A percentile compares a stretch with the other conserved stretches of the same genome.
These are phyloP conservation scores for Nemurella pictetii DNA, from an alignment of 2,888 invertebrate species.

Conservation along the genomic window DNA sequence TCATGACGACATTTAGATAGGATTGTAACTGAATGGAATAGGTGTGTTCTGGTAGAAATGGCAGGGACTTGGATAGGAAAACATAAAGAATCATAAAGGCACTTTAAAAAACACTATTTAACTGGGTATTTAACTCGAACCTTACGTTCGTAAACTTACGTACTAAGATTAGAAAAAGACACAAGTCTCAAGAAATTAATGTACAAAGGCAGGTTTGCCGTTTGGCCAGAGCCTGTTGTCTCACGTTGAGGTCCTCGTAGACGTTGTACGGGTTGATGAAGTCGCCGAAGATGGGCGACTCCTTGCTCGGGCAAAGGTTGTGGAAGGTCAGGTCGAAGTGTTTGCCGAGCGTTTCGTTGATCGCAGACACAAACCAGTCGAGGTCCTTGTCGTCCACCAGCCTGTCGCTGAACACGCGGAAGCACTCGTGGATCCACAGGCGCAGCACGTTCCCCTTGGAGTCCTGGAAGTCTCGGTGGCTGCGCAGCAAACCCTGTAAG, in stretches of 20 bases:
- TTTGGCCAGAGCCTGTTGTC: no score
- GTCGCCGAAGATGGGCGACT: conserved; percentile 73
- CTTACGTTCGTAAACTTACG: no score
- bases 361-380: conserved; percentile 72
- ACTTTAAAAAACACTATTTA: no score
- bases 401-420: conserved; percentile 81
- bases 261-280: conserved; percentile 76
- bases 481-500: conserved; percentile 72
- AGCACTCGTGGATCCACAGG: conserved; percentile 86
- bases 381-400: conserved; percentile 80
- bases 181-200: no score
- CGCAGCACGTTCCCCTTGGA: conserved; percentile 70
- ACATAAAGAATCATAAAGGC: no score
- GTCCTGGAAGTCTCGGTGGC: conserved; percentile 76
- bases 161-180: no score
- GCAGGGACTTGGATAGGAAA: no score
- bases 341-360: conserved; percentile 74
- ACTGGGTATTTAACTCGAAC: no score
- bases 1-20: no score
- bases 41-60: no score
- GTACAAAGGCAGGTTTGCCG: no score
- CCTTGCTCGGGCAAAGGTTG: conserved; percentile 72
- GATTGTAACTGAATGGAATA: no score
- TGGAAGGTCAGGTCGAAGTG: conserved; percentile 81
- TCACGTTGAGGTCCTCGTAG: conserved; percentile 70